These are phyloP conservation scores for Passer domesticus DNA, from an alignment of 2,113 vertebrate species.

Conservation along the genomic window DNA sequence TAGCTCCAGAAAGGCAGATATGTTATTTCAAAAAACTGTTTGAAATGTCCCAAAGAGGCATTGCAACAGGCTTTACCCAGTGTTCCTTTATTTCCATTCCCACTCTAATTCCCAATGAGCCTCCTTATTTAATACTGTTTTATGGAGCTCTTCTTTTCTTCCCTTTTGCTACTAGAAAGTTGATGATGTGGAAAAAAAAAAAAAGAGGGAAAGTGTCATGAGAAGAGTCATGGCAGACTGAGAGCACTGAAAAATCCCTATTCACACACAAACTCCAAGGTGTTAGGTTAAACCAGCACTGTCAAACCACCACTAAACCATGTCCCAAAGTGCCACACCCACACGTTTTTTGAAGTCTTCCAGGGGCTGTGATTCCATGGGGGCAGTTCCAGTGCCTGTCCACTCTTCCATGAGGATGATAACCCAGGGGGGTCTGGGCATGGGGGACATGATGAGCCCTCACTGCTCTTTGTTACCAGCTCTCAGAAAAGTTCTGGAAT, in stretches of 20 bases:
- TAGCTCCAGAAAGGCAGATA: constrained; percentile 38
- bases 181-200: constrained; percentile 20
- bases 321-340: background rate
- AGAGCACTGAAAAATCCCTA: background rate
- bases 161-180: background rate
- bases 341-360: background rate
- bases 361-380: background rate
- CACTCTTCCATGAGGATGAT: background rate
- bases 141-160: constrained; percentile 14
- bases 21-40: constrained; percentile 36
- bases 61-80: constrained; percentile 14
- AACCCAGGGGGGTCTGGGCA: accelerated
- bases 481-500: background rate
- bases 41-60: constrained; percentile 49
- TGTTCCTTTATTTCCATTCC: background rate
- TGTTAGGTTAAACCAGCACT: background rate
- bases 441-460: background rate
- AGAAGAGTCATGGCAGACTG: background rate
- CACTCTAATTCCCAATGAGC: constrained; percentile 31
- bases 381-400: background rate
- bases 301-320: background rate
- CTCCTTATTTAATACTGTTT: constrained; percentile 39
- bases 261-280: background rate
- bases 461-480: accelerated
- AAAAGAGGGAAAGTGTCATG: background rate